Conservation (phyloP, 2,888 invertebrate genomes). For the Nasonia oneida region DNA sequence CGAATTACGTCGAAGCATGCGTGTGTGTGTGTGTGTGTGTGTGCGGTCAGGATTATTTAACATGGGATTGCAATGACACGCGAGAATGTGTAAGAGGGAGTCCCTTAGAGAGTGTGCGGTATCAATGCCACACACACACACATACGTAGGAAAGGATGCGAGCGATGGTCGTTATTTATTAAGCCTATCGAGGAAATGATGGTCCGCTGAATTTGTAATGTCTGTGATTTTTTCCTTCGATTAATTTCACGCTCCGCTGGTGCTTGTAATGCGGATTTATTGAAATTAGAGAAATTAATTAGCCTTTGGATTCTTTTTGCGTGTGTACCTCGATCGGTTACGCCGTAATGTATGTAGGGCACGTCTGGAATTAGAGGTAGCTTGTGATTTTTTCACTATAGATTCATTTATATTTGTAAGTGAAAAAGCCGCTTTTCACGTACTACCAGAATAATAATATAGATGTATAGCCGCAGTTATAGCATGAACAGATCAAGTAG, state of each 20-base stretch:
- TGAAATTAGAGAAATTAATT: conserved; percentile 35
- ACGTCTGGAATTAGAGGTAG: neutral
- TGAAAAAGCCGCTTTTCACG: too few relatives aligned
- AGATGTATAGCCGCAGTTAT: too few relatives aligned
- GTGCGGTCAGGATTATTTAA: conserved; percentile 40
- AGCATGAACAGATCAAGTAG: too few relatives aligned
- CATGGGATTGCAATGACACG: conserved; percentile 51
- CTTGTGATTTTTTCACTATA: neutral
- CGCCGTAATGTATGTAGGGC: neutral
- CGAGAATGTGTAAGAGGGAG: neutral
- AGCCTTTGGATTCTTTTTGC: neutral
- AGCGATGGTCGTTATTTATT: conserved; percentile 53
- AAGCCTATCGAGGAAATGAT: conserved; percentile 74
- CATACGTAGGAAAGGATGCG: conserved; percentile 52
- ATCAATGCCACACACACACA: conserved; percentile 53
- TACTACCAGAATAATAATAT: too few relatives aligned
- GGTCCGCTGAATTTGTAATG: conserved; percentile 69
- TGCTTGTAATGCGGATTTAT: conserved; percentile 42
- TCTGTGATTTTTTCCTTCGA: conserved; percentile 45
- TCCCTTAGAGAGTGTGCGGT: neutral
- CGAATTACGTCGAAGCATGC: conserved; percentile 20
- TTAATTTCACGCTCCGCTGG: conserved; percentile 51
- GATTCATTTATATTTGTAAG: neutral
- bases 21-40: neutral
- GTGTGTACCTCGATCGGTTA: neutral